Evolutionary conservation across 2,888 invertebrate species (phyloP).

Genomic region (Periphyllus acericola): DNA sequence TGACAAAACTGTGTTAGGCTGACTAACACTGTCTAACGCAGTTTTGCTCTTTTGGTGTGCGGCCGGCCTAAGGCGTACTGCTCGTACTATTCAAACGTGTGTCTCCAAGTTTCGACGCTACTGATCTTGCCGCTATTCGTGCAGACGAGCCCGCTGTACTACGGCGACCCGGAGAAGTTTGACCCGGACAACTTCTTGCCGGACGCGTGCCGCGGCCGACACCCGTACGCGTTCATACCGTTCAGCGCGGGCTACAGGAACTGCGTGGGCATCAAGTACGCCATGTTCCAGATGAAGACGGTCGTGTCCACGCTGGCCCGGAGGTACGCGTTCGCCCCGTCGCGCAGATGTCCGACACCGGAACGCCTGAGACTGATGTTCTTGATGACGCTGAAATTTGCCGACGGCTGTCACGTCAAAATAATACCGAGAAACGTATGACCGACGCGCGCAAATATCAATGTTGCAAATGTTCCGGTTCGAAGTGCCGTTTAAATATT

Average conservation of each 20-base stretch:
- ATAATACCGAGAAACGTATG: slow-evolving; percentile 23
- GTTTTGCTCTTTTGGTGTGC: too few relatives aligned
- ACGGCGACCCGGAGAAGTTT: slow-evolving; percentile 21
- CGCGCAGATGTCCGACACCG: slow-evolving; percentile 22
- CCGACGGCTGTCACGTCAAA: slow-evolving; percentile 41
- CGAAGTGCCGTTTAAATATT: too few relatives aligned
- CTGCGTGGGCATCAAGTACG: slow-evolving; percentile 60
- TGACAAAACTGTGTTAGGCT: too few relatives aligned
- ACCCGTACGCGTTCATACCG: slow-evolving; percentile 44
- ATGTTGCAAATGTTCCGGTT: too few relatives aligned
- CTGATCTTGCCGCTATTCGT: not conserved
- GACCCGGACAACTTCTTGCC: slow-evolving; percentile 51
- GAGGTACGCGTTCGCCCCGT: not conserved
- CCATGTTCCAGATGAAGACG: slow-evolving; percentile 53
- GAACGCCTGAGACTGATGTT: slow-evolving; percentile 23
- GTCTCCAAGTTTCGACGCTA: slow-evolving; percentile 9
- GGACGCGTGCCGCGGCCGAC: slow-evolving; percentile 1
- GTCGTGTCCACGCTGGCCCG: slow-evolving; percentile 48
- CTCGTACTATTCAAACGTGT: not conserved
- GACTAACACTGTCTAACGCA: too few relatives aligned
- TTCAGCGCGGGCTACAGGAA: slow-evolving; percentile 56
- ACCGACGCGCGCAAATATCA: too few relatives aligned
- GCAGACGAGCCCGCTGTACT: not conserved
- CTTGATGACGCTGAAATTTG: slow-evolving; percentile 30
- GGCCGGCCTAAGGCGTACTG: too few relatives aligned